These are phyloP conservation scores for Scaptomyza montana DNA, from an alignment of 1,140 invertebrate species.

Conservation along the genomic window DNA sequence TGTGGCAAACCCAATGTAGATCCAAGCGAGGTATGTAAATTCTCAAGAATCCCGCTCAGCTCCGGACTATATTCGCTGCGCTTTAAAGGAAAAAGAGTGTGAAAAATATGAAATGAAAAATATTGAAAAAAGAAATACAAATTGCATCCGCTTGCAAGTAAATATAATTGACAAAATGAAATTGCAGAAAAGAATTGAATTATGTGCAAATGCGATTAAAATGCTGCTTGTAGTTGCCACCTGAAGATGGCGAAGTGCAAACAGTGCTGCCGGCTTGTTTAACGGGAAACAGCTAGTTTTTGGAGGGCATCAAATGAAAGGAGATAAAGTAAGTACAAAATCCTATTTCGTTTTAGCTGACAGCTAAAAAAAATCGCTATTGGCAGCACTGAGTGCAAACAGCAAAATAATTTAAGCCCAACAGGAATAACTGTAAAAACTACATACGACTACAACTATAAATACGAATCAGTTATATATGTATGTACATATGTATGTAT, in stretches of 20 bases:
- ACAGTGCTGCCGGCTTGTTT: not conserved
- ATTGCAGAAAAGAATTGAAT: constrained; percentile 74
- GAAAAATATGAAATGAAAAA: constrained; percentile 8
- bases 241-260: not conserved
- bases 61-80: constrained; percentile 77
- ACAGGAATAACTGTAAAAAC: constrained; percentile 57
- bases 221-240: constrained; percentile 28
- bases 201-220: constrained; percentile 76
- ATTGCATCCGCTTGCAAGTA: constrained; percentile 40
- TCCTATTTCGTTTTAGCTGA: not conserved
- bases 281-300: not conserved
- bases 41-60: constrained; percentile 76
- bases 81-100: constrained; percentile 43
- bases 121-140: constrained; percentile 42
- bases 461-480: constrained; percentile 11
- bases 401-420: constrained; percentile 64
- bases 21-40: constrained; percentile 77
- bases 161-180: constrained; percentile 75
- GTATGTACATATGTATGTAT: not conserved
- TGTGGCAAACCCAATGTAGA: constrained; percentile 80
- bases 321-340: not conserved
- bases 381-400: constrained; percentile 35
- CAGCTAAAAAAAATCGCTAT: not conserved
- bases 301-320: no score
- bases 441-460: constrained; percentile 49